Evolutionary conservation across 2,797 vertebrate genomes (phyloP), one percentile per base, ranked within the genome.

Genomic region (Enteromius anoplus): DNA sequence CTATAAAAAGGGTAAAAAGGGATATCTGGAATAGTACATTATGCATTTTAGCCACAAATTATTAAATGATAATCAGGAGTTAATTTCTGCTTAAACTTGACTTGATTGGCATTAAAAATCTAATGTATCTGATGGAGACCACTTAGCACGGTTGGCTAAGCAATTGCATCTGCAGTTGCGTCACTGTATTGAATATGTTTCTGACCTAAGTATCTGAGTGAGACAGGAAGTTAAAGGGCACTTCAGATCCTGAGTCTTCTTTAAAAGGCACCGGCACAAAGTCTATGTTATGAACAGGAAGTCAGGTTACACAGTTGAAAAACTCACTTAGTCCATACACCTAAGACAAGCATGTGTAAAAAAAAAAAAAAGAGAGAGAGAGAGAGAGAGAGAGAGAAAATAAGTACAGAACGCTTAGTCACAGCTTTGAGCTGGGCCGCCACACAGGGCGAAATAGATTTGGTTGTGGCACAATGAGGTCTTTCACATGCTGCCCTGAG

Each of bases 401-500:
- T 3, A 11, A 23, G 32, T 32, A 32, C 8, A 70, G 65, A 70
- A 10, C 3, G 11, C 78, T 68, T 75, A 66, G 78, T 77, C 80
- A 76, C 60, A 69, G 75, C 29, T 80, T 51, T 84, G 71, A 80
- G 60, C 64, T 17, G n/a, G 26, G 49, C 64, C 5, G 15, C 75
- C 53, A 81, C 78, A 78, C 66, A 76, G 78, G 55, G 72, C 6
- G 66, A 75, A 85, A 62, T 55, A 82, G 62, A 85, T 76, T 81
- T 84, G 81, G 49, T 78, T 78, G 83, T 81, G 68, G 80, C 23
- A 88, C 86, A 88, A 87, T 89, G 60, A 85, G 65, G 32, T 64
- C 86, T 85, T 88, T 89, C 88, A 89, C 82, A 81, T 45, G 23
- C 49, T 58, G 80, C 84, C 80, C 75, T 23, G 60, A 82, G 83